Conservation (phyloP, 2,888 invertebrate genomes). For the Podabrus alpinus region DNA sequence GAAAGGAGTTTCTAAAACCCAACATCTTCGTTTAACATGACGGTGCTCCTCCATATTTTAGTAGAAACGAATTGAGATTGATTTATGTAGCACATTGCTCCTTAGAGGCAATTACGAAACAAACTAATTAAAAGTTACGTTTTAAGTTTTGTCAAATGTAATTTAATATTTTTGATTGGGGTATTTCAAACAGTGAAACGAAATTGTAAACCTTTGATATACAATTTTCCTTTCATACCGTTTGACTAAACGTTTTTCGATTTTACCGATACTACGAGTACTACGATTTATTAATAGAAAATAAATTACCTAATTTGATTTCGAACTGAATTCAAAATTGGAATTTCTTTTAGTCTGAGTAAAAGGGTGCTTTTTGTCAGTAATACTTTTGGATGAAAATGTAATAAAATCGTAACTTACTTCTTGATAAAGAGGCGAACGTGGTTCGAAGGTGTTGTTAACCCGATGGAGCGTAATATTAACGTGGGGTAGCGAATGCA, state of each 20-base stretch:
- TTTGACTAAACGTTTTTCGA: background rate
- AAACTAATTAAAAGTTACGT: background rate
- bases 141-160: background rate
- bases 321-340: background rate
- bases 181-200: background rate
- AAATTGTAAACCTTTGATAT: background rate
- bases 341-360: background rate
- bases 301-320: background rate
- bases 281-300: background rate
- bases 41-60: background rate
- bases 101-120: background rate
- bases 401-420: conserved; percentile 57
- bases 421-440: conserved; percentile 89
- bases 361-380: background rate
- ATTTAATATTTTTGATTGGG: background rate
- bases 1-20: background rate
- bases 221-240: background rate
- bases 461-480: conserved; percentile 89
- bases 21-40: background rate
- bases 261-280: background rate
- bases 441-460: conserved; percentile 89
- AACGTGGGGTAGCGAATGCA: conserved; percentile 89
- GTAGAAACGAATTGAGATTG: background rate
- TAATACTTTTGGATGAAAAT: background rate
- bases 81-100: background rate